Percentiles rank a stretch among this genome's conserved stretches.
Evolutionary conservation across 2,797 vertebrate genomes (phyloP).

Genomic region (Centropyge bicolor): DNA sequence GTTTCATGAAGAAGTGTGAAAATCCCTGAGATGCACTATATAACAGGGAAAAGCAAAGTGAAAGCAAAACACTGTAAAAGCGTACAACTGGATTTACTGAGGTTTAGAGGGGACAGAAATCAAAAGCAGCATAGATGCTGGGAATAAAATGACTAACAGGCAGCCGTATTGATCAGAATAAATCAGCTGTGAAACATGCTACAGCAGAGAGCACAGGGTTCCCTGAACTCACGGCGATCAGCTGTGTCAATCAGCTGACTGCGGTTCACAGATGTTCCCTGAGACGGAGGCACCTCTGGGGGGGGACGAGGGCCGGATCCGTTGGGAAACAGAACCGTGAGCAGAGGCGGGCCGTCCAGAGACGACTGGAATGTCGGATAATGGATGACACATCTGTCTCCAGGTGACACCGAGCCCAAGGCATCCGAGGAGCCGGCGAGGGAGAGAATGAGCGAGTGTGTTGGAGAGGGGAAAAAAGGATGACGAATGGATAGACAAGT

Average conservation of each 20-base stretch:
- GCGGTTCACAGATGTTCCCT: constrained; percentile 27
- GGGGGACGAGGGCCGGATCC: neutral
- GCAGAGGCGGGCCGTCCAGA: constrained; percentile 52
- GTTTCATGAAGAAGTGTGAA: neutral
- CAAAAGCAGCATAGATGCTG: constrained; percentile 34
- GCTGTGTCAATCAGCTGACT: constrained; percentile 56
- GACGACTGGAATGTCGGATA: constrained; percentile 73
- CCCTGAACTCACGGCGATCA: constrained; percentile 35
- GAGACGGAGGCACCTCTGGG: constrained; percentile 11
- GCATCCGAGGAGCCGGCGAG: constrained; percentile 43
- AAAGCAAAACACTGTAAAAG: constrained; percentile 6
- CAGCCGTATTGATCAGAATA: constrained; percentile 59
- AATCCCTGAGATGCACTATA: constrained; percentile 7
- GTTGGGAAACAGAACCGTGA: constrained; percentile 31
- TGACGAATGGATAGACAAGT: constrained; percentile 76
- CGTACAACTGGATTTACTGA: constrained; percentile 41
- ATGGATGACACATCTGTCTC: constrained; percentile 69
- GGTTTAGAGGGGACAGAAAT: constrained; percentile 42
- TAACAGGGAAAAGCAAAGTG: constrained; percentile 6
- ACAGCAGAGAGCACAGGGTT: constrained; percentile 15
- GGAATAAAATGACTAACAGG: constrained; percentile 62
- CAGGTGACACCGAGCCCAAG: constrained; percentile 68
- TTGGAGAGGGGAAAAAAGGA: constrained; percentile 2
- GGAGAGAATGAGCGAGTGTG: neutral
- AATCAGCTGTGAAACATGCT: constrained; percentile 53